These are phyloP conservation scores for Numenius phaeopus DNA, from an alignment of 2,797 vertebrate species.

Conservation along the genomic window DNA sequence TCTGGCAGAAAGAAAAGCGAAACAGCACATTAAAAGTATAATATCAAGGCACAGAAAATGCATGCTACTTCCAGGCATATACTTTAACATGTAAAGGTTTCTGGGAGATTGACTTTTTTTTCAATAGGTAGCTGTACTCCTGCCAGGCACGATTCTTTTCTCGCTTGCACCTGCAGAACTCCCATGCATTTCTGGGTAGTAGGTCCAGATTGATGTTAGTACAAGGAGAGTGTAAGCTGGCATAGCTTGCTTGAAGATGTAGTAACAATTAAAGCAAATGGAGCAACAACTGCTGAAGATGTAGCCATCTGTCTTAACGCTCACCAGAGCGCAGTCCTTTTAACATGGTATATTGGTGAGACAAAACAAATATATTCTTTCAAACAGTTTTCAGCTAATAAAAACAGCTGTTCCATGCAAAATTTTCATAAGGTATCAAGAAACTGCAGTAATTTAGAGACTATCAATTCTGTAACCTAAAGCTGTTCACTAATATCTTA, in stretches of 20 bases:
- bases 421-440: neutral
- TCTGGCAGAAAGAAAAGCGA: neutral
- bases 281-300: neutral
- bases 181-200: neutral
- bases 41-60: conserved; percentile 49
- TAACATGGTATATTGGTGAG: neutral
- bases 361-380: neutral
- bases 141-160: neutral
- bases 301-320: neutral
- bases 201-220: neutral
- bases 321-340: neutral
- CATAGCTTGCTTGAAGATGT: neutral
- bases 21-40: conserved; percentile 37
- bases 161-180: neutral
- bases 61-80: conserved; percentile 53
- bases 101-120: neutral
- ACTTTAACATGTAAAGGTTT: conserved; percentile 39
- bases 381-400: neutral
- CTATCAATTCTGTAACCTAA: neutral
- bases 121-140: neutral
- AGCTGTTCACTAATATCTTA: neutral
- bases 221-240: neutral
- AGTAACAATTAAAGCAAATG: neutral
- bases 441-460: neutral
- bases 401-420: neutral